phyloP scores from a whole-genome alignment of 1,140 invertebrate genomes.

The Tetramorium parvispinum region DNA sequence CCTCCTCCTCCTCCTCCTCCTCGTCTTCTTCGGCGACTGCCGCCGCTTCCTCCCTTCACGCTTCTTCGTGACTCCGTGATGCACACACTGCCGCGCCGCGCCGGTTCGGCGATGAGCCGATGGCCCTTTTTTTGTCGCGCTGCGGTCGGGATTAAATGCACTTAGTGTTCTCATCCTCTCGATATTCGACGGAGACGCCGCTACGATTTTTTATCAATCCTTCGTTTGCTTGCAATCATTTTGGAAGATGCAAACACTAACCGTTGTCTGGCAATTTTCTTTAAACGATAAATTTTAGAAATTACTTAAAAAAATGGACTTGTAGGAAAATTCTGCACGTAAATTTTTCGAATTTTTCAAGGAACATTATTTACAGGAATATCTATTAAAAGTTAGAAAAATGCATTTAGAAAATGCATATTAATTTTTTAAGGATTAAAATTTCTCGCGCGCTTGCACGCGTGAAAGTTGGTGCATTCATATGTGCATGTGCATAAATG shows the following conservation, averaged over 20 bases:
- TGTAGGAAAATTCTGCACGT: not conserved
- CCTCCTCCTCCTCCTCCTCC: not conserved
- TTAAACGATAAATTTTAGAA: not conserved
- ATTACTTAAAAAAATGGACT: not conserved
- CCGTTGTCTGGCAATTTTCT: not conserved
- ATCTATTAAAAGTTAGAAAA: not conserved
- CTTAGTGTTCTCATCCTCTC: constrained; percentile 42
- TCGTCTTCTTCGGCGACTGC: not conserved
- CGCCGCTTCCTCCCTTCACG: constrained; percentile 17
- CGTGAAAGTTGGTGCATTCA: not conserved
- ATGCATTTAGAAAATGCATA: no score
- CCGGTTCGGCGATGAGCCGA: constrained; percentile 44
- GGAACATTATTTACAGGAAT: not conserved
- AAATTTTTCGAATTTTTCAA: not conserved
- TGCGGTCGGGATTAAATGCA: constrained; percentile 49
- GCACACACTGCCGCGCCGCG: not conserved
- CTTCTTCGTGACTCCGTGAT: constrained; percentile 18
- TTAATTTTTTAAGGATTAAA: not conserved
- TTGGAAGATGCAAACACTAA: not conserved
- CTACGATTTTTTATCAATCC: constrained; percentile 4
- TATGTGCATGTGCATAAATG: not conserved
- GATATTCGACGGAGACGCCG: constrained; percentile 29
- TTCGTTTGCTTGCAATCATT: not conserved
- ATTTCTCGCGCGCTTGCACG: not conserved
- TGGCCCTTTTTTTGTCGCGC: constrained; percentile 40